Base-by-base conservation (phyloP, 2,113 vertebrate genomes). In the Aythya baeri region DNA sequence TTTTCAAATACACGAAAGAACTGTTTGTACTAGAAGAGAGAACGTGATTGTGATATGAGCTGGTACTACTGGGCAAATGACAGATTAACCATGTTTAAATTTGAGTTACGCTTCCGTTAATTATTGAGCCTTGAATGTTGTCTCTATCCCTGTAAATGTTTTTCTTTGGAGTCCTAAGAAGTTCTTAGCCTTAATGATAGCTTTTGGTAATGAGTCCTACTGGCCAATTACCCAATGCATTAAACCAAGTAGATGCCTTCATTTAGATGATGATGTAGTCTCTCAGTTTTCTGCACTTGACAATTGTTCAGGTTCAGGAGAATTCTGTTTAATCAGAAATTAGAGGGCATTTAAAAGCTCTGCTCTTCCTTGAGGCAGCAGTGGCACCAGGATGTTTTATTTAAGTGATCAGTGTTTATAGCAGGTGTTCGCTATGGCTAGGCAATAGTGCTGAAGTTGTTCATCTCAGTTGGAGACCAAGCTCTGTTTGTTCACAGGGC, bases 341-440 rank as follows among this genome's bases (percentile, higher is more conserved):
- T 49, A 49, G 46, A 49, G 46, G 10, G 46, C 46, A 49, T 49
- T 49, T 26, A 7, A 59, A 89, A 36, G 11, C 79, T 41, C 29
- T 55, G n/a, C 38, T 70, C n/a, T 32, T 73, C 77, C 80, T 29
- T 4, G 5, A 43, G 83, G 76, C 26, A 0, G 31, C 41, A 1
- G 29, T 20, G 20, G 4, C 20, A 20, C 15, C 0, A 5, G 3
- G 38, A 13, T 1, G 2, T n/a, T 34, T 62, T 20, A 26, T 21
- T 7, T 34, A 9, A 44, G n/a, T 0, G 11, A 4, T 5, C 12
- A 0, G 22, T 4, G 43, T 11, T 15, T 15, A 11, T 32, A 0
- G 4, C 25, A 13, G 61, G 44, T 72, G 57, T 4, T 59, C 6
- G 0, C 23, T 4, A 5, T 17, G 55, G 27, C 17, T 18, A 1